Conservation (phyloP, 2,797 vertebrate species). For the Nyctalus aviator region DNA sequence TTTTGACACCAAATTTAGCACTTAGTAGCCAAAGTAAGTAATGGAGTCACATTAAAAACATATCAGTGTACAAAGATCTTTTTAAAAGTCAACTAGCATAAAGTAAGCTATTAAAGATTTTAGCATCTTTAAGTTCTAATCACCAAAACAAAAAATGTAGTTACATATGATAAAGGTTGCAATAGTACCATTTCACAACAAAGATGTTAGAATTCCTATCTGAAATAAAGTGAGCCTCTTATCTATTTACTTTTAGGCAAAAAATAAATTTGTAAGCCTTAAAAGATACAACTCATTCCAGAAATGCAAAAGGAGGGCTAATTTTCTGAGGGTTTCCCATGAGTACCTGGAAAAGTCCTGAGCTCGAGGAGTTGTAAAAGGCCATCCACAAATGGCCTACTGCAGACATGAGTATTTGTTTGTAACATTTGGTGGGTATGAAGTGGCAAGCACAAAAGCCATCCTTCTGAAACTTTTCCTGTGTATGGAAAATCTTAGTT, state of each 20-base stretch:
- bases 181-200: conserved; percentile 28
- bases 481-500: conserved; percentile 79
- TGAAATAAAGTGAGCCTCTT: conserved; percentile 45
- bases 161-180: conserved; percentile 5
- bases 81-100: conserved; percentile 59
- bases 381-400: conserved; percentile 39
- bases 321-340: conserved; percentile 60
- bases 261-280: conserved; percentile 20
- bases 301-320: neutral
- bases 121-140: conserved; percentile 53
- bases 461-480: conserved; percentile 68
- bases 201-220: conserved; percentile 19
- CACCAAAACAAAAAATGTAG: conserved; percentile 31
- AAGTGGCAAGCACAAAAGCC: conserved; percentile 71
- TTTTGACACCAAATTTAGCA: conserved; percentile 62
- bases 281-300: conserved; percentile 53
- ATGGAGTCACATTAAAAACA: conserved; percentile 54
- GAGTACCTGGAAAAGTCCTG: conserved; percentile 62
- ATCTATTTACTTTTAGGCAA: conserved; percentile 31
- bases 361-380: conserved; percentile 61
- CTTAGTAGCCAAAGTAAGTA: conserved; percentile 47
- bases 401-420: conserved; percentile 71
- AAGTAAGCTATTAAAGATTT: conserved; percentile 30
- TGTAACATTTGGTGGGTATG: conserved; percentile 68
- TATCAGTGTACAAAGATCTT: conserved; percentile 53